phyloP scores from a whole-genome alignment of 2,888 invertebrate genomes.

The Dichetophora obliterata region DNA sequence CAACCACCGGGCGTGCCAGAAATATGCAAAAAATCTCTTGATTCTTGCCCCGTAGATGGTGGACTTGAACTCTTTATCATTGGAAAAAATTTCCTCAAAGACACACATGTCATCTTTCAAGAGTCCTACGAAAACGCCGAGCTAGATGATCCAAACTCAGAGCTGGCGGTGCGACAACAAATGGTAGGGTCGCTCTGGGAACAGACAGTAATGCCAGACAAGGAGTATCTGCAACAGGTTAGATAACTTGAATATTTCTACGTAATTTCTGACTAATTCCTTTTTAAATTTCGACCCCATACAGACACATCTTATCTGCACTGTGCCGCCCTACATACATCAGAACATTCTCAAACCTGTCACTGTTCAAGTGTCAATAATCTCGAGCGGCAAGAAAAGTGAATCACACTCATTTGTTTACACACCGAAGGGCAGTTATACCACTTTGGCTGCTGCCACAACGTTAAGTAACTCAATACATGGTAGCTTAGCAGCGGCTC shows the following conservation, averaged over 20 bases:
- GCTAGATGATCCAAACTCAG: conserved; percentile 54
- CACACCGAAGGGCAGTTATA: conserved; percentile 73
- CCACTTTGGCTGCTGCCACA: conserved; percentile 65
- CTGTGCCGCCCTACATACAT: conserved; percentile 82
- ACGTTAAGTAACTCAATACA: conserved; percentile 66
- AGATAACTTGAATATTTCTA: background rate
- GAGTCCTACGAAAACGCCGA: conserved; percentile 63
- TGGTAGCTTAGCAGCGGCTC: conserved; percentile 59
- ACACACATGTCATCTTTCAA: conserved; percentile 84
- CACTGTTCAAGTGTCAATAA: conserved; percentile 81
- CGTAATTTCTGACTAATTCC: background rate
- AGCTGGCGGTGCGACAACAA: conserved; percentile 63
- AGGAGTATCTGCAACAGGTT: conserved; percentile 90
- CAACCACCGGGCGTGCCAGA: conserved; percentile 94
- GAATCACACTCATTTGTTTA: conserved; percentile 88
- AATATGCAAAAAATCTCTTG: conserved; percentile 89
- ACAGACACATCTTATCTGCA: conserved; percentile 89
- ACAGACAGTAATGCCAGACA: conserved; percentile 85
- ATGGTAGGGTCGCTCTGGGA: conserved; percentile 77
- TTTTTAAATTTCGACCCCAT: conserved; percentile 33
- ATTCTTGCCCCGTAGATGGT: conserved; percentile 83
- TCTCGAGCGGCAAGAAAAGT: conserved; percentile 88
- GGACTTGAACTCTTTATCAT: conserved; percentile 88
- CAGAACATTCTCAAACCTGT: conserved; percentile 78
- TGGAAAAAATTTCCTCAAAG: conserved; percentile 93